Base-by-base conservation (phyloP, 2,888 invertebrate species). In the Apotomis capreana region DNA sequence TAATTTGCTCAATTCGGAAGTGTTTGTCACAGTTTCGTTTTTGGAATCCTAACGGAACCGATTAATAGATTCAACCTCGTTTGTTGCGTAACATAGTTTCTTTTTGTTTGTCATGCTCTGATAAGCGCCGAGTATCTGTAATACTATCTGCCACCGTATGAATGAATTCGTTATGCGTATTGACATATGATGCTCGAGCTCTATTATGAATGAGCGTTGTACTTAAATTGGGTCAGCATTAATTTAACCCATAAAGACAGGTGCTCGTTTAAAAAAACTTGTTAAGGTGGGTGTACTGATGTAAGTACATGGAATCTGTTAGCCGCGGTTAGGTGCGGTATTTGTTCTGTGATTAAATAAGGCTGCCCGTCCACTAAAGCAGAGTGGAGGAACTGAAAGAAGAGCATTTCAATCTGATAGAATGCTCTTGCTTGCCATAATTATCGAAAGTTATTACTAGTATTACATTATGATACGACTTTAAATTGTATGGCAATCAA, bases 61-160 rank as follows among this genome's bases (percentile, higher is more conserved):
- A 61, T 68, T 72, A 72, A 72, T 72, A 68, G 72, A 81, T 76
- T 76, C 81, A 73, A 78, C 62, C 72, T 59, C 74, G 68, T 59
- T 59, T 5, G 49, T 81, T 76, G 46, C 75, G 61, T 75, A 75
- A 76, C 65, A 62, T 67, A 60, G 74, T 74, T 67, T 67, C 74
- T 15, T 75, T 77, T 76, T 73, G 69, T 75, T 76, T 70, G 75
- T 70, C 60, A 12, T 54, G 76, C 77, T 77, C 76, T 76, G 71
- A 70, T 74, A 54, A 44, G 12, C 58, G 15, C 36, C 13, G 37
- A 37, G 55, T 59, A 68, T 72, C 67, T 68, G 68, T 62, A 59
- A 72, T 57, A 68, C 44, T 68, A 59, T 72, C 64, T 59, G 46
- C 51, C 46, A 37, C 49, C 12, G 54, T 59, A 59, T 72, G 63